Evolutionary conservation across 2,888 invertebrate genomes (phyloP), one percentile per base, ranked within the genome.

Genomic region (Leptinotarsa juncta): DNA sequence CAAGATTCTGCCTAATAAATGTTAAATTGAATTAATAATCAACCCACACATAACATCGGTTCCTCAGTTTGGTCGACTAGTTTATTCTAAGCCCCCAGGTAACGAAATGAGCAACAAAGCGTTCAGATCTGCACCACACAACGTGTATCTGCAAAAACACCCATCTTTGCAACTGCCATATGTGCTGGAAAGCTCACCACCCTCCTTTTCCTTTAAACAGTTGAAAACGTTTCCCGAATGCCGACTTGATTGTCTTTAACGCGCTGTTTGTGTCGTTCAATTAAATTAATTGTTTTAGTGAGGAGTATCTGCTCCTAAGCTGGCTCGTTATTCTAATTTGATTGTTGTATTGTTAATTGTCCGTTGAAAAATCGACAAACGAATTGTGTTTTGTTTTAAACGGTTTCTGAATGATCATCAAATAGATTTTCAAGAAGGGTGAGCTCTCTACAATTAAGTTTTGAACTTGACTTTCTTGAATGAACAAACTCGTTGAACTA

Each of bases 231-330:
- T 69, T 42, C 48, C 48, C 49, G 32, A 32, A 69, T 69, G 74
- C 81, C 80, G 76, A 77, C 80, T 78, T 80, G 79, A 82, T 81
- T 81, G 81, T 81, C 81, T 81, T 81, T 82, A 83, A 83, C 82
- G 82, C 76, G 81, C 82, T 81, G 83, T 81, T 83, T 83, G 82
- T 82, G 82, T 83, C 82, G 81, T 82, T 81, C 82, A 82, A 83
- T 82, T 83, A 82, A 83, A 82, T 79, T 80, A 80, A 80, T 82
- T 81, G 82, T 83, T 82, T 80, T 80, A 78, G 79, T 81, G 79
- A 77, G 77, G 81, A 78, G 77, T 79, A 78, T 73, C 77, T 76
- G 78, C 79, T 78, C 74, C 76, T 76, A 79, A 80, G 78, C 80
- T 73, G 70, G 77, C 76, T 81, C 81, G 80, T 82, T 82, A 82